A percentile compares a stretch with the other conserved stretches of the same genome.
Conservation (phyloP, 2,113 vertebrate genomes). For the Nerophis ophidion region DNA sequence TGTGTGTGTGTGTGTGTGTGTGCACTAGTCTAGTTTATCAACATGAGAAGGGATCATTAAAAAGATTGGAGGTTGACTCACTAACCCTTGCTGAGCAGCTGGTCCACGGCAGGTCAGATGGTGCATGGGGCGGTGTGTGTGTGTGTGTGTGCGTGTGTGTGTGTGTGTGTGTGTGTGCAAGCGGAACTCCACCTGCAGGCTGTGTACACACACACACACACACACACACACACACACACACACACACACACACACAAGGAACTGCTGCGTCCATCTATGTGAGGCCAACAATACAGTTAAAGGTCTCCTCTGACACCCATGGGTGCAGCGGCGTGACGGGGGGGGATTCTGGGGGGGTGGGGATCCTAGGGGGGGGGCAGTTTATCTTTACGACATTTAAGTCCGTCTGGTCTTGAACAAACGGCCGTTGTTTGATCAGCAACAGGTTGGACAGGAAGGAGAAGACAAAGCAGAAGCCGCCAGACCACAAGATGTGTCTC, state of each 20-base stretch:
- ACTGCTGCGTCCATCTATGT: conserved; percentile 55
- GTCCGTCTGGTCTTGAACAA: conserved; percentile 27
- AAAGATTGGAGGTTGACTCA: conserved; percentile 67
- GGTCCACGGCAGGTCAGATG: conserved; percentile 68
- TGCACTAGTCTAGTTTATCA: conserved; percentile 30
- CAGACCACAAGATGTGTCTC: conserved; percentile 10
- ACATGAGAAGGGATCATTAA: conserved; percentile 61
- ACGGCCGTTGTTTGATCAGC: conserved; percentile 49
- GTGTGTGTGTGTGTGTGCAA: conserved; percentile 22
- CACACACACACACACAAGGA: conserved; percentile 66
- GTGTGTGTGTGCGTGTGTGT: conserved; percentile 15
- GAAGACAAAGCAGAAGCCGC: conserved; percentile 25
- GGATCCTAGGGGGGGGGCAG: conserved; percentile 6
- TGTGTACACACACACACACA: conserved; percentile 66
- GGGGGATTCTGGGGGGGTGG: not conserved
- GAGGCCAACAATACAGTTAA: conserved; percentile 65
- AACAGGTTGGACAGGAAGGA: conserved; percentile 54
- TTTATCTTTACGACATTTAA: conserved; percentile 13
- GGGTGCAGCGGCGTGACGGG: conserved; percentile 15
- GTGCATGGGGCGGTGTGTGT: conserved; percentile 32
- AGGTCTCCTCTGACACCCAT: conserved; percentile 54
- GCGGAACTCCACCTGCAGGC: conserved; percentile 63
- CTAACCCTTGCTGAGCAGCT: conserved; percentile 69
- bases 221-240: conserved; percentile 57
- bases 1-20: not conserved